Base-by-base conservation (phyloP, 2,888 invertebrate species). In the Cryptocheilus praepositus region DNA sequence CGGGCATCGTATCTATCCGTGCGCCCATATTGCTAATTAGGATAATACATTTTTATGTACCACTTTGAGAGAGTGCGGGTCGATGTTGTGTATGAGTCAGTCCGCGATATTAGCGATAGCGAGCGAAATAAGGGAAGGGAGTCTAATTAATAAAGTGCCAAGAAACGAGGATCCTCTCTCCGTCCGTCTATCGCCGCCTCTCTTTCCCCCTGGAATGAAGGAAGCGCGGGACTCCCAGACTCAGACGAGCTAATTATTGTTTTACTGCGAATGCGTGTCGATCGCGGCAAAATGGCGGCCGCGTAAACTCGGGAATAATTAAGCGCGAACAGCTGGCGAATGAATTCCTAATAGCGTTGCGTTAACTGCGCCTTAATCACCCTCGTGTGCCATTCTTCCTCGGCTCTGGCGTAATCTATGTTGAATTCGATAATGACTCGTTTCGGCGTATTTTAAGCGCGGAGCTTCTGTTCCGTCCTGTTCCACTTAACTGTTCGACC, bases 241-340 rank as follows among this genome's bases (percentile, higher is more conserved):
- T 49, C 49, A 13, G 16, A 45, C 45, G 7, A 45, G 49, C 49
- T 36, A 49, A 67, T 67, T 71, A 68, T 66, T 65, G 64, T 64
- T 73, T 73, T 68, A 64, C 58, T 57, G 66, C 61, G 51, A 65
- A 68, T 62, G 70, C 68, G 67, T 65, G 68, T 44, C 44, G 61
- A 16, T 8, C 44, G 52, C 22, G 36, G 45, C 7, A 18, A 61
- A 54, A 28, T 28, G 21, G 54, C 21, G 44, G 21, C 18, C n/a
- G 22, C 44, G 36, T 22, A 61, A 57, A 61, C 11, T 43, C 52
- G 13, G 18, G 25, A 19, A 61, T 54, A 61, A 61, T 54, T 54
- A 61, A 61, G 16, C 5, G 43, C 8, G 21, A 61, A 16, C 43
- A 15, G 44, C 44, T n/a, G n/a, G 45, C 45, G 7, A 51, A 43